These are phyloP conservation scores for Oithona nana DNA, from an alignment of 2,888 invertebrate genomes.

Conservation along the genomic window DNA sequence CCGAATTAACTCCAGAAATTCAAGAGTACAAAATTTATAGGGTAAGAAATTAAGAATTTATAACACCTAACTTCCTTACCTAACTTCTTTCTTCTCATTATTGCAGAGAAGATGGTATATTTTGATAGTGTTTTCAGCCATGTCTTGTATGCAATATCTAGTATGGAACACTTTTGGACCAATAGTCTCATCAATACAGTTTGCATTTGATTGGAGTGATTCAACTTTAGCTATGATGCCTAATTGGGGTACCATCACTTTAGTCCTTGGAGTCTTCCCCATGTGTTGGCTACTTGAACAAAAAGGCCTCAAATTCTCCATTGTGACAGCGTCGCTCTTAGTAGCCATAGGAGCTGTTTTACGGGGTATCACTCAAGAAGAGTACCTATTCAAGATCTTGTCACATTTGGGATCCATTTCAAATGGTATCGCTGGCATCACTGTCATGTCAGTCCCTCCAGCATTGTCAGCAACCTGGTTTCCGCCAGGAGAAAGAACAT, in stretches of 20 bases:
- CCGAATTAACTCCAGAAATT: too few relatives aligned
- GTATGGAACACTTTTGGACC: constrained; percentile 19
- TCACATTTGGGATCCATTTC: constrained; percentile 18
- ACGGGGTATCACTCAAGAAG: background rate
- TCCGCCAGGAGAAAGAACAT: constrained; percentile 19
- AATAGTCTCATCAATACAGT: constrained; percentile 11
- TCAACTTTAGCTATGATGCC: constrained; percentile 18
- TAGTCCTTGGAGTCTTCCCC: constrained; percentile 17
- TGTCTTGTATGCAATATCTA: constrained; percentile 11
- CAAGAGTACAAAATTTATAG: too few relatives aligned
- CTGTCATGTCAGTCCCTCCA: constrained; percentile 18
- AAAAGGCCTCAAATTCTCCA: constrained; percentile 15
- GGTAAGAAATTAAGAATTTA: too few relatives aligned
- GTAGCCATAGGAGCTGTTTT: constrained; percentile 4
- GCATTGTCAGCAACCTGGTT: constrained; percentile 19
- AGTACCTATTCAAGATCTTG: background rate
- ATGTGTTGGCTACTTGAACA: constrained; percentile 16
- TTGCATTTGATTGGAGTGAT: constrained; percentile 17
- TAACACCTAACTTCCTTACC: too few relatives aligned
- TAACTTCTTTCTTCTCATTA: background rate
- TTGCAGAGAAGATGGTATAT: background rate
- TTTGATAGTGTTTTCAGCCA: background rate
- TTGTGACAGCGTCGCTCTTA: constrained; percentile 9
- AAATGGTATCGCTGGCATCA: constrained; percentile 18
- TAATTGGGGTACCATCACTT: constrained; percentile 19